Percentiles rank a stretch among this genome's conserved stretches.
These are phyloP conservation scores for Piscicola geometra DNA, from an alignment of 2,888 invertebrate species.

Conservation along the genomic window DNA sequence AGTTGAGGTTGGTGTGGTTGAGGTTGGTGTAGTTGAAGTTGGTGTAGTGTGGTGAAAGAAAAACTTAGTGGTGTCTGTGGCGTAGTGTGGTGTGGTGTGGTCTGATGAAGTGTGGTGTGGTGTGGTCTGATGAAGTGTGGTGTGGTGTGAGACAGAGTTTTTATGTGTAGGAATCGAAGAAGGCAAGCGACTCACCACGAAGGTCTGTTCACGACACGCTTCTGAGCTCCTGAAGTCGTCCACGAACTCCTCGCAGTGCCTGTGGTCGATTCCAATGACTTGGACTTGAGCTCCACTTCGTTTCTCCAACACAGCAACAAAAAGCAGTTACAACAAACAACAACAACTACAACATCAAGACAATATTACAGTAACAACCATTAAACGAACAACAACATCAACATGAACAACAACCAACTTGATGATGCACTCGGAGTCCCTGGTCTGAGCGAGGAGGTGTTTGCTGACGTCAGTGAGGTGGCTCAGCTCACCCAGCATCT, in stretches of 20 bases:
- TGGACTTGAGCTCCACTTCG: too few relatives aligned
- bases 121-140: too few relatives aligned
- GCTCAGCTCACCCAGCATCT: slow-evolving; percentile 12
- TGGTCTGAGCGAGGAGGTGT: slow-evolving; percentile 19
- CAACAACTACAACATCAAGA: not conserved
- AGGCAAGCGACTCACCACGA: slow-evolving; percentile 30
- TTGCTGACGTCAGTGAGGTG: slow-evolving; percentile 17
- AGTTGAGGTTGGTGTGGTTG: too few relatives aligned
- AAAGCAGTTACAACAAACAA: not conserved
- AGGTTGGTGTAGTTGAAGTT: too few relatives aligned
- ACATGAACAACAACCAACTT: slow-evolving; percentile 3
- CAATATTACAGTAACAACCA: not conserved
- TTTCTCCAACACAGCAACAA: too few relatives aligned
- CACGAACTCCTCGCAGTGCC: slow-evolving; percentile 32
- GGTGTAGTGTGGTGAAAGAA: too few relatives aligned
- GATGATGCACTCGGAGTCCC: slow-evolving; percentile 30
- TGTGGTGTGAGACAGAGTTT: too few relatives aligned
- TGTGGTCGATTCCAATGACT: not conserved
- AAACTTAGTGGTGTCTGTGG: too few relatives aligned
- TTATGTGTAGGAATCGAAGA: too few relatives aligned
- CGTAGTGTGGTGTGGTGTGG: too few relatives aligned
- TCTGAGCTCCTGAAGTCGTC: slow-evolving; percentile 24
- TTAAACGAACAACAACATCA: not conserved
- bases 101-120: too few relatives aligned
- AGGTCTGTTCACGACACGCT: not conserved